Evolutionary conservation across 2,797 vertebrate species (phyloP).

Genomic region (Loriculus beryllinus): DNA sequence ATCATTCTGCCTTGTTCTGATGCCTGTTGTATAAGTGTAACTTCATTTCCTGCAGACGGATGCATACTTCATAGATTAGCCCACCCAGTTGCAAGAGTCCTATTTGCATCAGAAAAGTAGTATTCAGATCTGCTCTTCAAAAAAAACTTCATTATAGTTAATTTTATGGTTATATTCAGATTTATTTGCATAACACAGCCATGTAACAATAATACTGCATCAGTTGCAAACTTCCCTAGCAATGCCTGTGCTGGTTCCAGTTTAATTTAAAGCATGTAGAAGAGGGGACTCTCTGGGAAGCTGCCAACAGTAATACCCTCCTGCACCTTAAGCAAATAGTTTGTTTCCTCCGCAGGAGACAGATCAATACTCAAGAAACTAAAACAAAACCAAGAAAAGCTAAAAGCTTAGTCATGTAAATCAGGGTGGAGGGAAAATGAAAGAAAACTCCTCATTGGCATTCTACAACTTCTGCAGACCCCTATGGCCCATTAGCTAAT

Average conservation of each 20-base stretch:
- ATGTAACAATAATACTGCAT: not conserved
- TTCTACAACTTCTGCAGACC: conserved; percentile 54
- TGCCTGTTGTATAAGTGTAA: not conserved
- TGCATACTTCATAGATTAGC: not conserved
- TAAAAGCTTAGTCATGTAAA: conserved; percentile 77
- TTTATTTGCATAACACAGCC: not conserved
- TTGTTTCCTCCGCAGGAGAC: conserved; percentile 73
- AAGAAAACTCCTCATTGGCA: conserved; percentile 72
- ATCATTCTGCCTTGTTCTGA: accelerated
- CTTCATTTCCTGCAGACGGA: not conserved
- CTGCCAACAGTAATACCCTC: conserved; percentile 48
- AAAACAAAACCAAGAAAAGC: conserved; percentile 63
- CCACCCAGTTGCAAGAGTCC: not conserved
- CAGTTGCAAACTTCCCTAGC: not conserved
- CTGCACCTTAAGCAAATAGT: conserved; percentile 63
- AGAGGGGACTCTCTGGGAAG: conserved; percentile 23
- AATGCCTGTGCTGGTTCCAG: not conserved
- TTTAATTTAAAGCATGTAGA: conserved; percentile 20
- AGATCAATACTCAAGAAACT: conserved; percentile 68
- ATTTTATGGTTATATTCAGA: conserved; percentile 19
- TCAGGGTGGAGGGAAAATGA: conserved; percentile 52
- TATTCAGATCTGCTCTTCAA: not conserved
- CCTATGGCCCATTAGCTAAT: conserved; percentile 66
- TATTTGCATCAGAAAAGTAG: conserved; percentile 1
- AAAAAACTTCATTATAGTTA: not conserved